A percentile compares a stretch with the other conserved stretches of the same genome.
Evolutionary conservation across 2,113 vertebrate genomes (phyloP).

Genomic region (Caranx ignobilis): DNA sequence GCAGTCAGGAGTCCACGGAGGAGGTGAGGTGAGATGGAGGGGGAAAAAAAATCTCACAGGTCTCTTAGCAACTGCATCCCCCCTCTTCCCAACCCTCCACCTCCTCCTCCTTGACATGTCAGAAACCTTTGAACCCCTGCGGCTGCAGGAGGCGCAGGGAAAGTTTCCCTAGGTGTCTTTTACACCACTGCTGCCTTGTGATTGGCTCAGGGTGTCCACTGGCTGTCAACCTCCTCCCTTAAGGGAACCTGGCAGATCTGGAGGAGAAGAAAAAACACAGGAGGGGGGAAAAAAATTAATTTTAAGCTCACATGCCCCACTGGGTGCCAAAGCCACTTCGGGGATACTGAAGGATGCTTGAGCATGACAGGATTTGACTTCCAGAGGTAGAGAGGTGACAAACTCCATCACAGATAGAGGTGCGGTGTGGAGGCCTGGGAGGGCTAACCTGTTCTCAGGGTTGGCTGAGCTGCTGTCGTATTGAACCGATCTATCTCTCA

Average conservation of each 20-base stretch:
- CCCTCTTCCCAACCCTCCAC: conserved; percentile 27
- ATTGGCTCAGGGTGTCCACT: conserved; percentile 86
- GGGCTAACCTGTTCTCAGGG: conserved; percentile 92
- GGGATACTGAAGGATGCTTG: conserved; percentile 93
- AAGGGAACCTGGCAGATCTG: conserved; percentile 95
- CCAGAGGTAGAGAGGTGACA: conserved; percentile 98
- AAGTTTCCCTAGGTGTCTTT: conserved; percentile 90
- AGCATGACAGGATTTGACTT: conserved; percentile 96
- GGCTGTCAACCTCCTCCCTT: conserved; percentile 91
- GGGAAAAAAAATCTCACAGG: conserved; percentile 52
- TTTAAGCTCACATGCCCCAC: conserved; percentile 96
- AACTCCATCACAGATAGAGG: conserved; percentile 96
- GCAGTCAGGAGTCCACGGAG: conserved; percentile 70
- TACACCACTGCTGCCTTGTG: conserved; percentile 86
- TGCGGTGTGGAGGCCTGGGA: conserved; percentile 86
- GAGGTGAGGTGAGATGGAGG: conserved; percentile 71
- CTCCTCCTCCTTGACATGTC: conserved; percentile 76
- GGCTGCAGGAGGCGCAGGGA: conserved; percentile 81
- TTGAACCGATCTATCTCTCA: conserved; percentile 98
- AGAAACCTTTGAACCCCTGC: conserved; percentile 83
- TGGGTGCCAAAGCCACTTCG: conserved; percentile 96
- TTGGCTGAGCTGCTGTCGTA: conserved; percentile 87
- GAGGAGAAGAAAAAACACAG: conserved; percentile 70
- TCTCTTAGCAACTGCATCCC: conserved; percentile 87
- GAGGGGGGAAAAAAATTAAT: conserved; percentile 88